phyloP scores from a whole-genome alignment of 2,888 invertebrate genomes.

The Helobdella robusta region DNA sequence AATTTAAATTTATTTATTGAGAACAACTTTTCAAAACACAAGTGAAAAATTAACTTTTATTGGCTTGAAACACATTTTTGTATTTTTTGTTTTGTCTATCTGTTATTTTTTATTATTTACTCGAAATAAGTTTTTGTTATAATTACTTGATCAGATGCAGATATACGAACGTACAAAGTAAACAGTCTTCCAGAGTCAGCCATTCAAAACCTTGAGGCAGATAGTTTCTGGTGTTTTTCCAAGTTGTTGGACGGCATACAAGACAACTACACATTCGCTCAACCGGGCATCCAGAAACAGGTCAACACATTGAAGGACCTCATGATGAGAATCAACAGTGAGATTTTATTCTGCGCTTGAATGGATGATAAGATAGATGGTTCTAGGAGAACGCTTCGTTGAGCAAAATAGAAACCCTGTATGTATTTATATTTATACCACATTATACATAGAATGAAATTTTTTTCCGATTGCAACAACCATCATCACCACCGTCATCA shows the following conservation, averaged over 20 bases:
- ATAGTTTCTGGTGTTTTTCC: constrained; percentile 96
- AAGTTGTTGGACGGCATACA: constrained; percentile 92
- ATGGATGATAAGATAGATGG: no score
- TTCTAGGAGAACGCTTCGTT: no score
- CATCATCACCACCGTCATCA: background rate
- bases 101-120: background rate
- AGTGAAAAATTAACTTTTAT: no score
- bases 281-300: constrained; percentile 96
- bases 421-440: no score
- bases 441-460: no score
- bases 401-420: no score
- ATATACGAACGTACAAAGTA: constrained; percentile 66
- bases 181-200: constrained; percentile 66
- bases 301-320: constrained; percentile 90
- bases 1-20: no score
- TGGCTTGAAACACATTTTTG: no score
- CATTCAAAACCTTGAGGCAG: constrained; percentile 83
- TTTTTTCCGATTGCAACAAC: no score
- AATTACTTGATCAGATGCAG: constrained; percentile 26
- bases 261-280: constrained; percentile 99
- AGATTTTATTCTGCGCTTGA: background rate
- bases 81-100: no score
- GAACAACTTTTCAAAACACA: no score
- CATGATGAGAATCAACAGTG: constrained; percentile 84
- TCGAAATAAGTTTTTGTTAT: background rate